Conservation (phyloP, 2,113 vertebrate genomes). For the Rutilus rutilus region DNA sequence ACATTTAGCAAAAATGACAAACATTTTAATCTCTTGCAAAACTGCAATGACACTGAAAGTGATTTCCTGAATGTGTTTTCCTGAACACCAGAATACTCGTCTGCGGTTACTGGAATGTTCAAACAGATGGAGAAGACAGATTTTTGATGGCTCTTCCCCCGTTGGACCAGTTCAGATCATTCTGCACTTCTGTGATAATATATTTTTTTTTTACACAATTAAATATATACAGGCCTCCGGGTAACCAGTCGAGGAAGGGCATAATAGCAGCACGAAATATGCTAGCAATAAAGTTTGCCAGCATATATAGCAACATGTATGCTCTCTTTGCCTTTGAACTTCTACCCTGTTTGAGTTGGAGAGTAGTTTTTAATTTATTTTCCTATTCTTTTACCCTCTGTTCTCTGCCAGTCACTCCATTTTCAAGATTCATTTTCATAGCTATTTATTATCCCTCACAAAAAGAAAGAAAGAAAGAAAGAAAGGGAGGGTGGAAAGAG, state of each 20-base stretch:
- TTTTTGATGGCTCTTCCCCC: constrained; percentile 27
- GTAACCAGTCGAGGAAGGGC: constrained; percentile 57
- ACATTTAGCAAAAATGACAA: not conserved
- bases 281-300: constrained; percentile 67
- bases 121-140: not conserved
- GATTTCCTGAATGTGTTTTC: constrained; percentile 45
- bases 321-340: constrained; percentile 61
- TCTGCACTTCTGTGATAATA: constrained; percentile 56
- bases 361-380: constrained; percentile 64
- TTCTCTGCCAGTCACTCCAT: constrained; percentile 71
- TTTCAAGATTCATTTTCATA: constrained; percentile 72
- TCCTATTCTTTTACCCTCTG: constrained; percentile 64
- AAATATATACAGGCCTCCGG: constrained; percentile 46
- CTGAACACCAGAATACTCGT: not conserved
- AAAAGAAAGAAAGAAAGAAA: constrained; percentile 42
- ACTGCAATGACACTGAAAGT: not conserved
- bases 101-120: not conserved
- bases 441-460: constrained; percentile 72
- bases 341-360: constrained; percentile 69
- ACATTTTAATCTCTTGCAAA: constrained; percentile 13
- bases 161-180: constrained; percentile 39
- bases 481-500: not conserved
- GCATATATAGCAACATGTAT: constrained; percentile 63
- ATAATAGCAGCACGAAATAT: constrained; percentile 64
- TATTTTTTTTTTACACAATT: constrained; percentile 63